These are phyloP conservation scores for Ecliptopera silaceata DNA, from an alignment of 2,888 invertebrate species.

Conservation along the genomic window DNA sequence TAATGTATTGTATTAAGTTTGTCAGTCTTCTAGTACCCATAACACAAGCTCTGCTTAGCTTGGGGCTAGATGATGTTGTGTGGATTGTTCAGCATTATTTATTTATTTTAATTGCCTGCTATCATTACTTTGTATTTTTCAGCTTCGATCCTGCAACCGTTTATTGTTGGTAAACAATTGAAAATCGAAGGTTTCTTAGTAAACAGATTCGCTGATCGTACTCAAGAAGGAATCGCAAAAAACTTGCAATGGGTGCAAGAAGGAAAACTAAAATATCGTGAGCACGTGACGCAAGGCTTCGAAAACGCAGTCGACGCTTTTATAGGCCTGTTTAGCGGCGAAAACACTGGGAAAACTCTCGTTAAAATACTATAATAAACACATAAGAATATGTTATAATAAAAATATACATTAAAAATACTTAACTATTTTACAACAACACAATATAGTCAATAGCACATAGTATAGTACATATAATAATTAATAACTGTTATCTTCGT, in stretches of 20 bases:
- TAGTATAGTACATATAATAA: too few relatives aligned
- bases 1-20: too few relatives aligned
- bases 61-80: too few relatives aligned
- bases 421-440: neutral
- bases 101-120: too few relatives aligned
- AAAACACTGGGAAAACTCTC: constrained; percentile 86
- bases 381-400: constrained; percentile 7
- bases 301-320: constrained; percentile 86
- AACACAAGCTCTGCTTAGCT: too few relatives aligned
- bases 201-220: constrained; percentile 78
- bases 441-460: neutral
- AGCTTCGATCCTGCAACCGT: constrained; percentile 75
- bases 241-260: constrained; percentile 85
- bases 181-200: constrained; percentile 85
- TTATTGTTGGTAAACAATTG: constrained; percentile 82
- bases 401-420: constrained; percentile 1
- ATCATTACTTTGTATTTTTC: constrained; percentile 37
- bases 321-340: constrained; percentile 83
- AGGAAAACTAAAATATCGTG: constrained; percentile 86
- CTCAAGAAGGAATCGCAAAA: constrained; percentile 83
- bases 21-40: too few relatives aligned
- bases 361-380: constrained; percentile 74
- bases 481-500: constrained; percentile 41
- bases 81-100: neutral
- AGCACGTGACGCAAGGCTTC: constrained; percentile 86